Percentiles rank a stretch among this genome's conserved stretches.
phyloP scores from a whole-genome alignment of 2,113 vertebrate genomes.

The Syngnathus typhle region DNA sequence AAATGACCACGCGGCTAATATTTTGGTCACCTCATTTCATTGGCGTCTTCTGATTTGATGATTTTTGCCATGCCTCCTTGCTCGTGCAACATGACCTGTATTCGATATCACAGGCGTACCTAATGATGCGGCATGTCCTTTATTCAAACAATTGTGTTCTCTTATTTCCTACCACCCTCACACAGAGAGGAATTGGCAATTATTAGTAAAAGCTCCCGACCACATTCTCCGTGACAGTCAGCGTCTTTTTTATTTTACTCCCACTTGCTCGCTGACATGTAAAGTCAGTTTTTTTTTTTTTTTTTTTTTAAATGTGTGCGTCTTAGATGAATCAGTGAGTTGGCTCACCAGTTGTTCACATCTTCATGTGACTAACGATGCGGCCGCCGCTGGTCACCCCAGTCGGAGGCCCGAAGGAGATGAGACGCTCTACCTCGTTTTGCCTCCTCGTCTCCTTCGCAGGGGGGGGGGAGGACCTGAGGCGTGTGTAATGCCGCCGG shows the following conservation, averaged over 20 bases:
- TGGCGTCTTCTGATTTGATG: no score
- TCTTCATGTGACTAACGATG: conserved; percentile 56
- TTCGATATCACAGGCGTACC: background rate
- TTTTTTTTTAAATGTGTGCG: background rate
- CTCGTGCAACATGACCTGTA: background rate
- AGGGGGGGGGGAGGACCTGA: conserved; percentile 12
- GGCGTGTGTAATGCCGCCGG: background rate
- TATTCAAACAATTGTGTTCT: background rate
- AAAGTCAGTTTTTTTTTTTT: background rate
- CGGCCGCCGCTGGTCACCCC: conserved; percentile 21
- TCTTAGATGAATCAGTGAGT: background rate
- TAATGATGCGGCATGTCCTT: no score
- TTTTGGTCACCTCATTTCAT: background rate
- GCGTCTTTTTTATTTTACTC: conserved; percentile 31
- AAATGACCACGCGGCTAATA: background rate
- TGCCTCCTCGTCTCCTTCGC: conserved; percentile 12
- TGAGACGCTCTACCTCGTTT: conserved; percentile 11
- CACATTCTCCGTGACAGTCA: conserved; percentile 12
- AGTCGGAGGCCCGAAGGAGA: conserved; percentile 16
- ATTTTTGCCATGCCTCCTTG: background rate
- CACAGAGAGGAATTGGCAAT: conserved; percentile 9
- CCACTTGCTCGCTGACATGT: conserved; percentile 9
- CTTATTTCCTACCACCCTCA: background rate
- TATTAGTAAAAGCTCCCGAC: conserved; percentile 18
- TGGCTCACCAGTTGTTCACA: background rate